Evolutionary conservation across 2,797 vertebrate genomes (phyloP).

Genomic region (Balearica regulorum): DNA sequence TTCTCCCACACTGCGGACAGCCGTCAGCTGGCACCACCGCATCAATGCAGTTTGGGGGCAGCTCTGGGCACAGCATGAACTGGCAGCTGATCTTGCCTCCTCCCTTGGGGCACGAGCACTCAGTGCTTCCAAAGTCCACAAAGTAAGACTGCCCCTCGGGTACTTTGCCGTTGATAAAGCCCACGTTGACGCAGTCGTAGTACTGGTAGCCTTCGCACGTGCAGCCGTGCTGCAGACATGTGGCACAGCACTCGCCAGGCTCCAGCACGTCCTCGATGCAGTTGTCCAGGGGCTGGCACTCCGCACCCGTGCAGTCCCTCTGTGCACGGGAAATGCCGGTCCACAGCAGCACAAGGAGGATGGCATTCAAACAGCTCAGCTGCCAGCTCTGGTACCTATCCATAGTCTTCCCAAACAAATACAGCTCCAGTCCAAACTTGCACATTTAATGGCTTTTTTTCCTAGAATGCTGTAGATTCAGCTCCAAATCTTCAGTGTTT

Average conservation of each 20-base stretch:
- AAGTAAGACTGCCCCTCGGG: constrained; percentile 92
- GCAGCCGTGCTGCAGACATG: constrained; percentile 86
- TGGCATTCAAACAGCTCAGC: neutral
- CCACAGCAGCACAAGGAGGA: constrained; percentile 65
- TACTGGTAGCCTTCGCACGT: constrained; percentile 93
- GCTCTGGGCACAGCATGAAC: constrained; percentile 92
- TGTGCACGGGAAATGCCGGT: constrained; percentile 51
- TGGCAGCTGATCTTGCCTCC: constrained; percentile 92
- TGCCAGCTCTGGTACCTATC: constrained; percentile 1
- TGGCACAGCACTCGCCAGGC: constrained; percentile 82
- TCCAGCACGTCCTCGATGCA: constrained; percentile 88
- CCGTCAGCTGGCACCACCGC: constrained; percentile 80
- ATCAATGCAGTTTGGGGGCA: constrained; percentile 90
- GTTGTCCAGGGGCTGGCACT: constrained; percentile 82
- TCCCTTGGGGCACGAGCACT: constrained; percentile 88
- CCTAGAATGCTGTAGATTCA: neutral
- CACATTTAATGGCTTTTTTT: neutral
- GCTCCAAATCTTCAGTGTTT: neutral
- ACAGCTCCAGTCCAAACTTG: neutral
- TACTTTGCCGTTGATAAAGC: constrained; percentile 88
- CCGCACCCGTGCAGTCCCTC: constrained; percentile 82
- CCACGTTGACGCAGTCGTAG: constrained; percentile 90
- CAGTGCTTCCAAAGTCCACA: constrained; percentile 95
- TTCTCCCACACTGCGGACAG: constrained; percentile 85
- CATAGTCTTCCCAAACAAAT: constrained; percentile 1